Base-by-base conservation (phyloP, 2,797 vertebrate species). In the Gambusia yucatana region DNA sequence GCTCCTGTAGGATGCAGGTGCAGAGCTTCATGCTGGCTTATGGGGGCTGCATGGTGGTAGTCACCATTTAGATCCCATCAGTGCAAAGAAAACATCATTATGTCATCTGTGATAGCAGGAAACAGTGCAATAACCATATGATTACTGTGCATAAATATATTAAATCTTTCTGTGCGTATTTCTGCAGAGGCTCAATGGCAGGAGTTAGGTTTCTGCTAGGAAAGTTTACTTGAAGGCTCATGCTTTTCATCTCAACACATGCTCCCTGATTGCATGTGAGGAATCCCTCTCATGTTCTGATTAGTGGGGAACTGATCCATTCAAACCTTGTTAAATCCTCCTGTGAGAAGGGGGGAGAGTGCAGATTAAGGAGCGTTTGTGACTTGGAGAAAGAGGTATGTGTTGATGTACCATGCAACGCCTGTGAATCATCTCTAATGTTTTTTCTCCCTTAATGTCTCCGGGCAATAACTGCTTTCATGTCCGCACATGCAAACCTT, bases 381-480 rank as follows among this genome's bases (percentile, higher is more conserved):
- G 92, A 92, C 81, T 92, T 88, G 82, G 84, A 86, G 86, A 79
- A 88, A 81, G 83, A 93, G 91, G 91, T 94, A 93, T 94, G 93
- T 88, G 92, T 93, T 90, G 87, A 94, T 96, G 85, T 93, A 86
- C 88, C 89, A 91, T 89, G 90, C 70, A 73, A 92, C 92, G 87
- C 89, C 88, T 93, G 87, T 91, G 92, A 94, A 93, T 95, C 89
- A 90, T 87, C 86, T 84, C 89, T 95, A 95, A 96, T 95, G 94
- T 95, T 96, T 96, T 57, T 95, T 95, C 89, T 93, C 82, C 65
- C 87, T 92, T 86, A 75, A 25, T 90, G 91, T 92, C 94, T 89
- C 65, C 33, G 30, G 93, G 94, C 88, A 79, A 87, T 91, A 75
- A 82, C 86, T 76, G 71, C 44, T 83, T 86, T 94, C 95, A 72